Conservation (phyloP, 2,113 vertebrate genomes). For the Bungarus multicinctus region DNA sequence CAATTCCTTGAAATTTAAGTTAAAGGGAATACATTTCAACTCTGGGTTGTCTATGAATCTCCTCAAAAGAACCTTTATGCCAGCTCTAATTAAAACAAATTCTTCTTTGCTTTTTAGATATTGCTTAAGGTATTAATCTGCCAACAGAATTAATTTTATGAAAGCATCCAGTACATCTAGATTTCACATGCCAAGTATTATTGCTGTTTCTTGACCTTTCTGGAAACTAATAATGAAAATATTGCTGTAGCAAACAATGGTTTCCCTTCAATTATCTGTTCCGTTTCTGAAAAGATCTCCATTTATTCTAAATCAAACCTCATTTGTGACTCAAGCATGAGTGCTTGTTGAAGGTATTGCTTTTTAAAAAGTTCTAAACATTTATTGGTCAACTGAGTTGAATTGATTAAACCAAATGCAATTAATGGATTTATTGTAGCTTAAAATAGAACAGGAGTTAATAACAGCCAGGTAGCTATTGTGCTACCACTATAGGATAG, state of each 20-base stretch:
- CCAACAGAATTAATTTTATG: background rate
- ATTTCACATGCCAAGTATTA: background rate
- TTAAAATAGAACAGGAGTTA: constrained; percentile 18
- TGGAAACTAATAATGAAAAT: background rate
- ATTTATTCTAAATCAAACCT: background rate
- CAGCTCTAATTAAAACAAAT: background rate
- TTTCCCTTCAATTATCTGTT: background rate
- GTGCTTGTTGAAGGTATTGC: background rate
- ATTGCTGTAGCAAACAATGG: background rate
- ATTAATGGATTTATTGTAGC: constrained; percentile 17
- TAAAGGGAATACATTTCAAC: background rate
- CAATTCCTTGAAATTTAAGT: background rate
- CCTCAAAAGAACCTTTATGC: background rate
- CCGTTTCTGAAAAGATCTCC: background rate
- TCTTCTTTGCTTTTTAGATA: background rate
- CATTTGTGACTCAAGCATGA: background rate
- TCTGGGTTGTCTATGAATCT: background rate
- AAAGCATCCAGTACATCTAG: background rate
- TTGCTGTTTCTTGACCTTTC: background rate
- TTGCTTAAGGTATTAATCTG: background rate
- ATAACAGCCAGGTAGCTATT: background rate
- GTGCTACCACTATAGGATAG: background rate
- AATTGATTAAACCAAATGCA: constrained; percentile 14
- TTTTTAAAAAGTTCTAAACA: background rate
- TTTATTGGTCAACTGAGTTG: constrained; percentile 16